Evolutionary conservation across 2,888 invertebrate species (phyloP).

Genomic region (Leucoptera coffeella): DNA sequence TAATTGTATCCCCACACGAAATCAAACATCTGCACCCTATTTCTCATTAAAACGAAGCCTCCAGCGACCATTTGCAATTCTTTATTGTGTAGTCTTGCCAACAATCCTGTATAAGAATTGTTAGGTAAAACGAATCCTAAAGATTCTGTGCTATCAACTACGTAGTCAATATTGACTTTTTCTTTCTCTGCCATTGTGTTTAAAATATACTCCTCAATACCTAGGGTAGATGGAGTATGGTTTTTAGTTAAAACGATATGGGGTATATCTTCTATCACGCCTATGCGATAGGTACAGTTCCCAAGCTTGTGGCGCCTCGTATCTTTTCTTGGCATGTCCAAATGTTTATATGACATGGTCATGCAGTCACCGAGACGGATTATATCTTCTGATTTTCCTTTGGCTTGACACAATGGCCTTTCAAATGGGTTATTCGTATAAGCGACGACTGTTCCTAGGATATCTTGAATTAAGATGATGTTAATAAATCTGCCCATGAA

Average conservation of each 20-base stretch:
- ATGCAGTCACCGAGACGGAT: no score
- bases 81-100: conserved; percentile 13
- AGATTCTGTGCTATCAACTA: conserved; percentile 7
- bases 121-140: conserved; percentile 17
- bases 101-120: conserved; percentile 16
- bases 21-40: conserved; percentile 18
- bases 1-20: conserved; percentile 19
- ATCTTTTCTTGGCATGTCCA: no score
- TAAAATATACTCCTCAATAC: conserved; percentile 20
- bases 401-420: no score
- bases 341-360: no score
- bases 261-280: conserved; percentile 13
- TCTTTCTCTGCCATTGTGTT: conserved; percentile 14
- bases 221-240: conserved; percentile 6
- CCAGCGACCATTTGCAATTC: conserved; percentile 17
- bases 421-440: no score
- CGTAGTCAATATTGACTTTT: conserved; percentile 13
- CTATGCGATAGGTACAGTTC: conserved; percentile 16
- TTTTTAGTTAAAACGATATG: conserved; percentile 10
- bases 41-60: conserved; percentile 16
- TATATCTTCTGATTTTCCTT: no score
- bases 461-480: no score
- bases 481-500: no score
- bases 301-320: no score
- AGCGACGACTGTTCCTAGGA: no score